A percentile compares a stretch with the other conserved stretches of the same genome.
phyloP scores from a whole-genome alignment of 2,888 invertebrate genomes.

The Lathronympha strigana region DNA sequence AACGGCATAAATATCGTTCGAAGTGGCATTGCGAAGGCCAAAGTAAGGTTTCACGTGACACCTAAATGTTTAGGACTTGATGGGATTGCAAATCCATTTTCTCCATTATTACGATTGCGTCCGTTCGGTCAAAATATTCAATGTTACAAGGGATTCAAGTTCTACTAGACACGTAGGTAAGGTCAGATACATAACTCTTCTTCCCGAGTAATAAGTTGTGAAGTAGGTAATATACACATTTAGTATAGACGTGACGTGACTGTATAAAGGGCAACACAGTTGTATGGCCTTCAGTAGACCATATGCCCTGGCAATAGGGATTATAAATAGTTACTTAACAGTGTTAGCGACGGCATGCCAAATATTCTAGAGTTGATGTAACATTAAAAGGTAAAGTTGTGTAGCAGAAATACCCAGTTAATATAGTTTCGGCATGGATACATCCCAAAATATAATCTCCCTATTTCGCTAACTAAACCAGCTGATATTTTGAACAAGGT shows the following conservation, averaged over 20 bases:
- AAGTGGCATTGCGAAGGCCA: conserved; percentile 11
- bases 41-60: conserved; percentile 3
- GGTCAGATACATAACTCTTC: too few species aligned
- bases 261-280: too few species aligned
- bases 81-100: conserved; percentile 24
- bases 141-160: conserved; percentile 4
- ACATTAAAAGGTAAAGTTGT: neutral
- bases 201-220: too few species aligned
- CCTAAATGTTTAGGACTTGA: conserved; percentile 24
- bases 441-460: conserved; percentile 1
- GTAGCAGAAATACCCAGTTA: neutral
- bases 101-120: conserved; percentile 20
- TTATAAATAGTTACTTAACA: too few species aligned
- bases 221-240: too few species aligned
- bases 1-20: neutral
- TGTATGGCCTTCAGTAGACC: too few species aligned
- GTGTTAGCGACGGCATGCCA: too few species aligned
- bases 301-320: too few species aligned
- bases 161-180: neutral
- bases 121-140: conserved; percentile 21
- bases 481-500: conserved; percentile 4
- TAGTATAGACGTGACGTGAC: too few species aligned
- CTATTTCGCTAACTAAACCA: conserved; percentile 18
- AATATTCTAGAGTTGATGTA: neutral
- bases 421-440: conserved; percentile 1